Base-by-base conservation (phyloP, 2,797 vertebrate genomes). In the Pangasius krempfi region DNA sequence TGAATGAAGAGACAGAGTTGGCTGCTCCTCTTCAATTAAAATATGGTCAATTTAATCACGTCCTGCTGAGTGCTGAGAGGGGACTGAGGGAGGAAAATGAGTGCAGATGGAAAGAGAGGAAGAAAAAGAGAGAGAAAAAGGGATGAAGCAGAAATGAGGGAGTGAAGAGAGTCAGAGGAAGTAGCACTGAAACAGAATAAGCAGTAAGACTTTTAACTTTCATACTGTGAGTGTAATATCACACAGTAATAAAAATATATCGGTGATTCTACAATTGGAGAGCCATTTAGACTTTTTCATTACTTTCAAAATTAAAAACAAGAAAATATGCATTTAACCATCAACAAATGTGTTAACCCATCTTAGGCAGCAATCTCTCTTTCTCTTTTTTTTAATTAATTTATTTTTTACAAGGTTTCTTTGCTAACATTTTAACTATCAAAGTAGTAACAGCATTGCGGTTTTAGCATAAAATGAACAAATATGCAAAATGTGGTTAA, bases 1-100 rank as follows among this genome's bases (percentile, higher is more conserved):
- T 96, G 96, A 97, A 97, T 94, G 96, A 96, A 81, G 47, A 86
- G 76, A 83, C 73, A 91, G 88, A 90, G 86, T 94, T 94, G 95
- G 93, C 92, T 79, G 89, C 93, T 93, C 87, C 93, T 94, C 94
- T 93, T 90, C 91, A 94, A 94, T 91, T 92, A 95, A 91, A 94
- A 82, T 79, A 85, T 85, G 80, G 94, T 90, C 90, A 94, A 94
- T 92, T 93, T 76, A 92, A 93, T 68, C 91, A 87, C 92, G 92
- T 4, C 80, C 93, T 94, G 93, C 85, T 86, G 89, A 89, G 86
- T 86, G 87, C 85, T 83, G 78, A 86, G 85, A 30, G 13, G 76
- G 20, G 66, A 72, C 78, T 8, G 83, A 80, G 54, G 84, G 54
- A 86, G 0, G 62, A 66, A 56, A 64, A 72, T 8, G 27, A 56